A percentile compares a stretch with the other conserved stretches of the same genome.
Conservation (phyloP, 2,888 invertebrate genomes). For the Dryobotodes eremita region DNA sequence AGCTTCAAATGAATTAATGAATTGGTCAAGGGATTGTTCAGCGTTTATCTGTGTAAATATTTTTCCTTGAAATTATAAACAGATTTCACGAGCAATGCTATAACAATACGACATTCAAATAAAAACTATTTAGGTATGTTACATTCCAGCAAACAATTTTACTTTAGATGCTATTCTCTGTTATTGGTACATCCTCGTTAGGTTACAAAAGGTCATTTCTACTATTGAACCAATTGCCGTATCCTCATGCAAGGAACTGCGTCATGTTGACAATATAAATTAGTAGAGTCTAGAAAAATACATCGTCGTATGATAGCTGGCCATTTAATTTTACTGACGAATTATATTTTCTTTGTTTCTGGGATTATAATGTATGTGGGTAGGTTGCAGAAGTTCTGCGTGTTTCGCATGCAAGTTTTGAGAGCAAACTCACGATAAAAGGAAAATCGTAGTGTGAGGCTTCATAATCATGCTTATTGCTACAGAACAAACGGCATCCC, state of each 20-base stretch:
- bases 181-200: constrained; percentile 38
- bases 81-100: no score
- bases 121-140: neutral
- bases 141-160: constrained; percentile 2
- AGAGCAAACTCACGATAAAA: no score
- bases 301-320: neutral
- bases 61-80: no score
- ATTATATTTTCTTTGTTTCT: neutral
- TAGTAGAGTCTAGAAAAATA: neutral
- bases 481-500: constrained; percentile 9
- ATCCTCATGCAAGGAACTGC: neutral
- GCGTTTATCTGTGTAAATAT: no score
- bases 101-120: no score
- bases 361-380: no score
- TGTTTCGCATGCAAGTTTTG: neutral
- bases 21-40: no score
- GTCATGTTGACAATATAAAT: neutral
- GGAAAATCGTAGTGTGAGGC: neutral
- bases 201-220: neutral
- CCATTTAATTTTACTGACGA: neutral
- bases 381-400: neutral
- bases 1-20: no score
- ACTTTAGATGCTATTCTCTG: neutral
- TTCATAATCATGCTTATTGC: neutral
- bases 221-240: neutral